These are phyloP conservation scores for Tupaia tana DNA, from an alignment of 2,113 vertebrate genomes.

Conservation along the genomic window DNA sequence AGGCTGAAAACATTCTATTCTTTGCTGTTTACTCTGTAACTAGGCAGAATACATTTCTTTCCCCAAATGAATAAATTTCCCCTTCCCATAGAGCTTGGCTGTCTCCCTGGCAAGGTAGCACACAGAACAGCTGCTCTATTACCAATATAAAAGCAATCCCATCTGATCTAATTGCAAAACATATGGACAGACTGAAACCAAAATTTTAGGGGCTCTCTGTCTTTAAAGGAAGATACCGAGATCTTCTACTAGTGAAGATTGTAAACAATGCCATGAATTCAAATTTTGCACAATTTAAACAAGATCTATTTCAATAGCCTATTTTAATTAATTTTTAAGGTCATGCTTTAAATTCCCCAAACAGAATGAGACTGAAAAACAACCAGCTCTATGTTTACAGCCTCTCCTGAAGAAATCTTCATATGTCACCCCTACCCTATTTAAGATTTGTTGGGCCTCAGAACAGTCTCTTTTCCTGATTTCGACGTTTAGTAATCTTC, in stretches of 20 bases:
- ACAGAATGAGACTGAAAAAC: slow-evolving; percentile 37
- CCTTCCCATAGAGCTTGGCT: slow-evolving; percentile 52
- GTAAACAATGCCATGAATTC: slow-evolving; percentile 49
- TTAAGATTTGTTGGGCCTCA: slow-evolving; percentile 21
- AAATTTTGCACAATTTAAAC: slow-evolving; percentile 58
- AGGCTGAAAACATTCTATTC: slow-evolving; percentile 63
- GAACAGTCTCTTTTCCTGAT: background rate
- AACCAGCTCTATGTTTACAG: background rate
- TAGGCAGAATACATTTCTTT: slow-evolving; percentile 63
- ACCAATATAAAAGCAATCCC: slow-evolving; percentile 67
- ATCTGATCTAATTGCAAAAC: slow-evolving; percentile 73
- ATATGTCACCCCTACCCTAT: background rate
- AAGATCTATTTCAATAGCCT: slow-evolving; percentile 40
- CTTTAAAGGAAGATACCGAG: slow-evolving; percentile 54
- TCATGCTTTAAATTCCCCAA: slow-evolving; percentile 37
- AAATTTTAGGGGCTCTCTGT: slow-evolving; percentile 23
- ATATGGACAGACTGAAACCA: slow-evolving; percentile 61
- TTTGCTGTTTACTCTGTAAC: slow-evolving; percentile 57
- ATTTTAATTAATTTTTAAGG: slow-evolving; percentile 55
- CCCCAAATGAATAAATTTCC: slow-evolving; percentile 64
- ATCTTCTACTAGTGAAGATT: slow-evolving; percentile 36
- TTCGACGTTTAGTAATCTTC: background rate
- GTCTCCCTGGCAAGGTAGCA: slow-evolving; percentile 64
- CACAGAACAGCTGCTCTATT: slow-evolving; percentile 71
- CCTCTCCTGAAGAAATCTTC: slow-evolving; percentile 13